Evolutionary conservation across 2,888 invertebrate genomes (phyloP).

Genomic region (Clistopyga incitator): DNA sequence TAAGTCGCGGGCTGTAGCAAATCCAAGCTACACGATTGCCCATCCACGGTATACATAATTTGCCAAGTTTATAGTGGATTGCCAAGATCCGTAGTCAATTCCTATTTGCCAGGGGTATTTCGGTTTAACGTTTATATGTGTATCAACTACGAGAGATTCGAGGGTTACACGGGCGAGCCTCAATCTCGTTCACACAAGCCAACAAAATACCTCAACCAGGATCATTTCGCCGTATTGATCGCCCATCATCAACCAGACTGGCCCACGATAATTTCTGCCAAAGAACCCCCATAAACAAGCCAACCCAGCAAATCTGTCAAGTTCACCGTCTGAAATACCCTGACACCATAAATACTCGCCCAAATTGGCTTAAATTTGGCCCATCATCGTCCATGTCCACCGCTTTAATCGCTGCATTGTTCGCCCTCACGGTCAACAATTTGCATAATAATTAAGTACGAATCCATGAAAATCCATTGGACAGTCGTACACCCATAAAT

Average conservation of each 20-base stretch:
- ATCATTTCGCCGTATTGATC: neutral
- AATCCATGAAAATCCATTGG: no score
- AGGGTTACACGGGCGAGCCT: neutral
- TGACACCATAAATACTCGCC: neutral
- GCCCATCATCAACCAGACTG: neutral
- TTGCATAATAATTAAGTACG: no score
- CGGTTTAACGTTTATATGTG: neutral
- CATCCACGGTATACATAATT: neutral
- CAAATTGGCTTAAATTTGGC: neutral
- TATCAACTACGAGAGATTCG: neutral
- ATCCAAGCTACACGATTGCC: neutral
- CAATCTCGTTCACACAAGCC: neutral
- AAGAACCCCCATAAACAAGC: neutral
- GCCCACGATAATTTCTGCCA: constrained; percentile 1
- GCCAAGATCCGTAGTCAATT: constrained; percentile 3
- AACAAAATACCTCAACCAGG: neutral
- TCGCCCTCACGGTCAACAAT: no score
- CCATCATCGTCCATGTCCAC: no score
- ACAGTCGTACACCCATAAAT: no score
- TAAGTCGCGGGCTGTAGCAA: neutral
- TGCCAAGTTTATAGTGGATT: constrained; percentile 7
- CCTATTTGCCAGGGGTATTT: constrained; percentile 20
- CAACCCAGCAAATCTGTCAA: neutral
- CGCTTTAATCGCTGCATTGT: no score
- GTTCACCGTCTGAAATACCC: neutral